Base-by-base conservation (phyloP, 2,888 invertebrate species). In the Nymphalis c-album region DNA sequence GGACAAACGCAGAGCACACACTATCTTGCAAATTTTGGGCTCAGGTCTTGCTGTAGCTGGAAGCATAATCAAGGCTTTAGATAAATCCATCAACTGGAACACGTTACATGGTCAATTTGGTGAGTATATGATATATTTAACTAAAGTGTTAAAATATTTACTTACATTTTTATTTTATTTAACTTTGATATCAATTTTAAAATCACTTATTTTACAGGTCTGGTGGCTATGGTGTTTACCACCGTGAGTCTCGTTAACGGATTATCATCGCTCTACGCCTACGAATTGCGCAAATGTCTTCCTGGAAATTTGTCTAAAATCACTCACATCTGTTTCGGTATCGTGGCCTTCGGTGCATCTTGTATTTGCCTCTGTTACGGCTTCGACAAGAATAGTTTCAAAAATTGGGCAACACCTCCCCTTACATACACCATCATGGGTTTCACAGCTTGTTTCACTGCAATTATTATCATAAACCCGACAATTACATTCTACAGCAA, bases 11-110 rank as follows among this genome's bases (percentile, higher is more conserved):
- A 81, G 87, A 10, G 81, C 83, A 0, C 91, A 91, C 71, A 86
- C 85, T 77, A 74, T 88, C 8, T 73, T 91, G 20, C 90, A 90
- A 72, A 72, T 87, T 6, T 2, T 82, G 1, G 91, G 91, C 0
- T 87, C 90, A 1, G 80, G 71, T 2, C 70, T 91, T 13, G 89
- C 89, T 3, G 80, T 91, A 3, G 78, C 74, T 20, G 91, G 91
- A 8, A 82, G 81, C 69, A 75, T 89, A 51, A 73, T 86, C 46
- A 86, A 81, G 71, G 83, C 82, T n/a, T 4, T 82, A 0, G 81
- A 83, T 51, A 85, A 86, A 66, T 20, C 13, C 2, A 51, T 53
- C 0, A 71, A 77, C 40, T 89, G 84, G 80, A 74, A 84, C 50
- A 82, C 86, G 5, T 61, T 81, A 1, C 91, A 91, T 69, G 90